phyloP scores from a whole-genome alignment of 2,113 vertebrate genomes.

The Microtus pennsylvanicus region DNA sequence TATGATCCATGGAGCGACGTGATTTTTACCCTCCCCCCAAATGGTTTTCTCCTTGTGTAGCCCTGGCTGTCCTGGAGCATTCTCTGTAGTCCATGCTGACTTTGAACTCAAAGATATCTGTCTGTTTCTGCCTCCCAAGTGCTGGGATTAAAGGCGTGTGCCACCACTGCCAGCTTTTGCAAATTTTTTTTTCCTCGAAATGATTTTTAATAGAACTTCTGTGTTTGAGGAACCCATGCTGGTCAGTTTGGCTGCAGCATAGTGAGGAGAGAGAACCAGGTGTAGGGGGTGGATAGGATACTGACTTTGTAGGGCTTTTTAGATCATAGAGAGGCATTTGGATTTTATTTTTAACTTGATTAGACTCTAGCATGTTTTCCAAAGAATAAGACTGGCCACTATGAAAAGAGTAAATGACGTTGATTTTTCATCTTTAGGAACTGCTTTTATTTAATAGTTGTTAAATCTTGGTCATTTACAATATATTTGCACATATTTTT shows the following conservation, averaged over 20 bases:
- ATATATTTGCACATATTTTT: neutral
- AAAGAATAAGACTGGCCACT: neutral
- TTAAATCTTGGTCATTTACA: neutral
- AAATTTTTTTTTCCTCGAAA: too few relatives aligned
- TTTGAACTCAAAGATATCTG: too few relatives aligned
- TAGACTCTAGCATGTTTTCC: neutral
- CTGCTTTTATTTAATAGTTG: neutral
- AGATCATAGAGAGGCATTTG: neutral
- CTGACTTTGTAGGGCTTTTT: neutral
- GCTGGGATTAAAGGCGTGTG: too few relatives aligned
- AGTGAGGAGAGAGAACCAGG: neutral
- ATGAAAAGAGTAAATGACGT: neutral
- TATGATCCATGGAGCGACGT: neutral
- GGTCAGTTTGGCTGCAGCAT: neutral
- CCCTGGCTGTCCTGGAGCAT: too few relatives aligned
- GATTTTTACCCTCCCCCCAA: neutral
- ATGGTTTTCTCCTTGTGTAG: too few relatives aligned
- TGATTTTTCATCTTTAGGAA: constrained; percentile 24
- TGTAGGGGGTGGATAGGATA: neutral
- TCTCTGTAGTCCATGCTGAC: too few relatives aligned
- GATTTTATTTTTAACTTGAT: constrained; percentile 17
- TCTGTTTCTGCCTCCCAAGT: too few relatives aligned
- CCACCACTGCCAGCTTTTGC: too few relatives aligned
- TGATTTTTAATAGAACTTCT: neutral
- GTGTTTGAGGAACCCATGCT: neutral